Evolutionary conservation across 2,113 vertebrate genomes (phyloP), one percentile per base, ranked within the genome.

Genomic region (Mormyrus iriodes): DNA sequence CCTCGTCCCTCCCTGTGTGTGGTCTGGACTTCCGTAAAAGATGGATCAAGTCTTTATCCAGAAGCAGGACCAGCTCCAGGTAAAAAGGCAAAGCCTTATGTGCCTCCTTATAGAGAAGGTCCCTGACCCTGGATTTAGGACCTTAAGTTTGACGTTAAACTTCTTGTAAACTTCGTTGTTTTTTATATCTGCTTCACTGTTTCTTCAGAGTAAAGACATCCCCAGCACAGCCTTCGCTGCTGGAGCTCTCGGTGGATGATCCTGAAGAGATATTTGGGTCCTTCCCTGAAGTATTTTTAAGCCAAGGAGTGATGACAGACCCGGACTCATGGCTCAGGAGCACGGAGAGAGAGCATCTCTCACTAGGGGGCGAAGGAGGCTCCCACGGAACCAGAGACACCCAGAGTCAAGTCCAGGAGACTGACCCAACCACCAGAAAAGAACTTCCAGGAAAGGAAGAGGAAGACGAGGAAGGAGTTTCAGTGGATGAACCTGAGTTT

Each of bases 251-350:
- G 0, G 91, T 92, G 89, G 93, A 93, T 46, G 93, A 95, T 84
- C 88, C 88, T 0, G 85, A 58, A 61, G 90, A 90, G 17, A 13
- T 86, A n/a, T 19, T 85, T 17, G 1, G 90, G 49, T 88, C 90
- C 12, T 86, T 76, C 79, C 92, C 93, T 0, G 94, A 95, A 89
- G 94, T 95, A 31, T 92, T 92, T 88, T 90, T 96, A 84, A 93
- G 93, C 91, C 93, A 92, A 12, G 94, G 94, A 0, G 90, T 96
- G 87, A 96, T 94, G 52, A 95, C 94, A 8, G 94, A 96, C 76
- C 94, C 93, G 13, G 93, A 91, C 0, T 91, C 94, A 39, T 95
- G 94, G 94, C 90, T 89, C 21, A 82, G 91, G 52, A 31, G 55
- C 44, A 58, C 85, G 82, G 89, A 92, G 35, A 90, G 92, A 35